These are phyloP conservation scores for Carassius auratus DNA, from an alignment of 2,113 vertebrate genomes.

Conservation along the genomic window DNA sequence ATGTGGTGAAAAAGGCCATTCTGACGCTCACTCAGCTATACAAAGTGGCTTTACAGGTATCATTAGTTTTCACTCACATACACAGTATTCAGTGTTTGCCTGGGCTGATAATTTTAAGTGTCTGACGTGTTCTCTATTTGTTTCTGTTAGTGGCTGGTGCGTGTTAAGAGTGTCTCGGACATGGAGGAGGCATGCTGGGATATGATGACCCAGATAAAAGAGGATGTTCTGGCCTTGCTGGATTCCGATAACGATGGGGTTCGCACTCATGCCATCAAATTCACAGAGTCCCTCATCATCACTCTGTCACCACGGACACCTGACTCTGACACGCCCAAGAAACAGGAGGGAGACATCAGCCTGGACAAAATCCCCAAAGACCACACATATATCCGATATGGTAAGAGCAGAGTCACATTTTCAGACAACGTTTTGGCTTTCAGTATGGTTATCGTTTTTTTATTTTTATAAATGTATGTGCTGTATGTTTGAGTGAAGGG, in stretches of 20 bases:
- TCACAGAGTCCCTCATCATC: slow-evolving; percentile 90
- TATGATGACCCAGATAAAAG: slow-evolving; percentile 89
- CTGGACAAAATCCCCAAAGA: slow-evolving; percentile 88
- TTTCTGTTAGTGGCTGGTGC: slow-evolving; percentile 86
- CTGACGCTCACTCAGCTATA: slow-evolving; percentile 94
- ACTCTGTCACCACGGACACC: slow-evolving; percentile 83
- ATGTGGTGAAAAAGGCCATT: slow-evolving; percentile 93
- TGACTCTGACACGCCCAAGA: slow-evolving; percentile 86
- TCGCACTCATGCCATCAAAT: slow-evolving; percentile 95
- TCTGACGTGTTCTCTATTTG: slow-evolving; percentile 7
- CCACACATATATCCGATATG: slow-evolving; percentile 87
- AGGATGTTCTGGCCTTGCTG: slow-evolving; percentile 84
- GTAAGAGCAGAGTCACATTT: slow-evolving; percentile 67
- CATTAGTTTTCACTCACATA: neutral
- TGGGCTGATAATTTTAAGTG: neutral
- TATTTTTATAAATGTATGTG: too few species aligned
- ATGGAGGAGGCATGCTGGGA: slow-evolving; percentile 95
- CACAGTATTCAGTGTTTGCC: neutral
- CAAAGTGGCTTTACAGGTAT: slow-evolving; percentile 90
- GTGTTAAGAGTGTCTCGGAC: slow-evolving; percentile 80
- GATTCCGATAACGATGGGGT: slow-evolving; percentile 95
- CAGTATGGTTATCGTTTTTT: too few species aligned
- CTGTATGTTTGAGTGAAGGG: too few species aligned
- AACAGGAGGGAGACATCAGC: slow-evolving; percentile 90
- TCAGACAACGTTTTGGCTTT: neutral